A percentile compares a stretch with the other conserved stretches of the same genome.
These are phyloP conservation scores for Protophormia terraenovae DNA, from an alignment of 2,888 invertebrate species.

Conservation along the genomic window DNA sequence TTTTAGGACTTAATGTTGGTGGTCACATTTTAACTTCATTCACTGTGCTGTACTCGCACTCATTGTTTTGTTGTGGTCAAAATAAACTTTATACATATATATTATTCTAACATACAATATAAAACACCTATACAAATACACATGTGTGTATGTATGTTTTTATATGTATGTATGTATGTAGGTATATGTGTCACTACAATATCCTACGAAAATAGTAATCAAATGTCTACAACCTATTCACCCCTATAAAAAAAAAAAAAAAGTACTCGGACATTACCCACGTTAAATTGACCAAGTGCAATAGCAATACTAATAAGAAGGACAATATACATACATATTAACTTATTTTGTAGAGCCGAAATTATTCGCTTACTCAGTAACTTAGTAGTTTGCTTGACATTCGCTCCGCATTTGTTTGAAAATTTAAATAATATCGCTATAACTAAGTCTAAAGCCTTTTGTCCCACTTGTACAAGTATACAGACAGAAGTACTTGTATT, in stretches of 20 bases:
- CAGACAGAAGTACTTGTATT: background rate
- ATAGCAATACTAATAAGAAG: background rate
- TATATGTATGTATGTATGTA: background rate
- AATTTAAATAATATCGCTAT: background rate
- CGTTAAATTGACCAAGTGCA: slow-evolving; percentile 10
- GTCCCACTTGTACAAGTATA: background rate
- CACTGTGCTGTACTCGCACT: background rate
- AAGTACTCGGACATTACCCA: slow-evolving; percentile 14
- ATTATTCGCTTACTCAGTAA: background rate
- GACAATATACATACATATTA: background rate
- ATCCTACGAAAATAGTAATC: background rate
- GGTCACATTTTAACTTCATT: background rate
- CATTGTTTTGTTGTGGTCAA: slow-evolving; percentile 29
- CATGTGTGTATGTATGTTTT: background rate
- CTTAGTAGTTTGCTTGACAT: background rate
- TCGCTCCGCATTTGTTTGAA: background rate
- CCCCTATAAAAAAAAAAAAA: background rate
- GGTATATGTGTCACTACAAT: background rate
- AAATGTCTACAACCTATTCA: background rate
- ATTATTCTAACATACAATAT: no score
- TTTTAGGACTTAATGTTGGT: background rate
- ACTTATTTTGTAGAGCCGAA: background rate
- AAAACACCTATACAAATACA: no score
- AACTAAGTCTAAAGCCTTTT: slow-evolving; percentile 7
- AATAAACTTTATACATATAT: background rate